phyloP scores from a whole-genome alignment of 2,113 vertebrate species.

The Ageneiosus marmoratus region DNA sequence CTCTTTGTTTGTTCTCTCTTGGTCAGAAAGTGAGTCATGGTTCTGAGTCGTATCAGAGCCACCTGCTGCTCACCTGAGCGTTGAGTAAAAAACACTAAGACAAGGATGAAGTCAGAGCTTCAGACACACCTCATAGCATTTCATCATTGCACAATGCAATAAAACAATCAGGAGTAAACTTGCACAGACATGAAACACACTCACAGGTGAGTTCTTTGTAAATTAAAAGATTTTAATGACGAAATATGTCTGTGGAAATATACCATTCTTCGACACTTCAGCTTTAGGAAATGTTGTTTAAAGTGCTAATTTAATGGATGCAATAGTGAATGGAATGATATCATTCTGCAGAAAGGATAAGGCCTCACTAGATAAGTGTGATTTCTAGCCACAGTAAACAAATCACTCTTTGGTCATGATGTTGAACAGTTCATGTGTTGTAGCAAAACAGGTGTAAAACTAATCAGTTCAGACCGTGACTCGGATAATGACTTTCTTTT shows the following conservation, averaged over 20 bases:
- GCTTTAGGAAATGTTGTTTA: background rate
- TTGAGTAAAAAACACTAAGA: slow-evolving; percentile 9
- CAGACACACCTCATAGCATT: background rate
- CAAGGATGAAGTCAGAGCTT: background rate
- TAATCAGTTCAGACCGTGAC: background rate
- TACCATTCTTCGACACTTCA: too few relatives aligned
- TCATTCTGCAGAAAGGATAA: background rate
- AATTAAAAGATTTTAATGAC: background rate
- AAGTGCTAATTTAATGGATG: background rate
- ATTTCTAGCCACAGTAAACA: background rate
- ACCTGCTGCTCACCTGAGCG: slow-evolving; percentile 31
- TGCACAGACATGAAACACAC: background rate
- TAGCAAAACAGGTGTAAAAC: background rate
- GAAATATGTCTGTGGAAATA: background rate
- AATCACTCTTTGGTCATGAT: background rate
- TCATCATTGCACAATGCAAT: background rate
- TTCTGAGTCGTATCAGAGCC: background rate
- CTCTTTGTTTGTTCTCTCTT: background rate
- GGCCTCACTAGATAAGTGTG: too few relatives aligned
- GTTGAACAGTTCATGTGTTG: background rate
- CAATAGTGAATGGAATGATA: background rate
- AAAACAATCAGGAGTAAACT: background rate
- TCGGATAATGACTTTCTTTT: background rate
- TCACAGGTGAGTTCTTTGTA: background rate
- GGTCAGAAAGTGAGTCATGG: slow-evolving; percentile 1